Evolutionary conservation across 2,797 vertebrate species (phyloP).

Genomic region (Sebastes taczanowskii): DNA sequence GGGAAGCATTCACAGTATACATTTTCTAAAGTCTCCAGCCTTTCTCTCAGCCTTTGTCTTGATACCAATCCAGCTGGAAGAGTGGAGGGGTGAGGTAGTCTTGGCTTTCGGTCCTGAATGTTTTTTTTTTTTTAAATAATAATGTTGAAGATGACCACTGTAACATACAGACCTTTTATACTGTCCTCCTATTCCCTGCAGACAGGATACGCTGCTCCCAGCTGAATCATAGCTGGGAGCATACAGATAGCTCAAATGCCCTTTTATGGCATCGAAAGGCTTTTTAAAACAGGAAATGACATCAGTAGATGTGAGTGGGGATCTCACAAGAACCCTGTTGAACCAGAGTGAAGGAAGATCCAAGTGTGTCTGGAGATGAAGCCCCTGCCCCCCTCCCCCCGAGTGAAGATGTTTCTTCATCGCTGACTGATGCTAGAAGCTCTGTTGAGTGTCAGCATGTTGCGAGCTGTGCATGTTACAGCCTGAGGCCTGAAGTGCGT

Average conservation of each 20-base stretch:
- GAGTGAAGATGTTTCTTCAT: conserved; percentile 1
- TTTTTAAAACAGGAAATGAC: conserved; percentile 86
- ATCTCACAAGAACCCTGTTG: conserved; percentile 61
- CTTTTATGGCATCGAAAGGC: conserved; percentile 83
- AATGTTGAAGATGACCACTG: background rate
- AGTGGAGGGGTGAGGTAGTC: background rate
- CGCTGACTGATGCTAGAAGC: background rate
- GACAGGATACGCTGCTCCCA: conserved; percentile 67
- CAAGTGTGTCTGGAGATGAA: background rate
- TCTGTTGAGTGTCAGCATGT: background rate
- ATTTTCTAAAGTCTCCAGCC: conserved; percentile 12
- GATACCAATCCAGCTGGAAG: conserved; percentile 5
- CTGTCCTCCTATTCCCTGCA: conserved; percentile 3
- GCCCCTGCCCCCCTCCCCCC: background rate
- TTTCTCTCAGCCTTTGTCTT: background rate
- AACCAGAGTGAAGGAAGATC: conserved; percentile 54
- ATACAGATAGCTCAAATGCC: conserved; percentile 77
- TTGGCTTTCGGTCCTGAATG: background rate
- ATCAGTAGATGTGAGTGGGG: conserved; percentile 63
- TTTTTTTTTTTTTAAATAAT: background rate
- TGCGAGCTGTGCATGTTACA: background rate
- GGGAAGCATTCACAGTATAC: conserved; percentile 2
- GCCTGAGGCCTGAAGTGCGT: background rate
- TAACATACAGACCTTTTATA: background rate
- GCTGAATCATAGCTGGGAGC: conserved; percentile 68